Percentiles rank a stretch among this genome's conserved stretches.
Conservation (phyloP, 2,113 vertebrate genomes). For the Strix uralensis region DNA sequence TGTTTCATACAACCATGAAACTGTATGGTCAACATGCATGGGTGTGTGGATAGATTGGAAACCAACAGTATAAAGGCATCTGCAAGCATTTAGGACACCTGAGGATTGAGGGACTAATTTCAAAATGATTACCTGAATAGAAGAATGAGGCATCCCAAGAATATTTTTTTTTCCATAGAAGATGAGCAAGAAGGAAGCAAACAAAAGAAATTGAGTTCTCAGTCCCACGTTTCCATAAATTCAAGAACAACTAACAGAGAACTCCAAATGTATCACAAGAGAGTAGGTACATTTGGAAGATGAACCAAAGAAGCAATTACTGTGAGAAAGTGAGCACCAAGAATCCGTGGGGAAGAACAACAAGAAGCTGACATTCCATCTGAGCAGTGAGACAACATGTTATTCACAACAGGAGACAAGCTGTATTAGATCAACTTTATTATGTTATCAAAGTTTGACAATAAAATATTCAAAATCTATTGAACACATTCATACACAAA, state of each 20-base stretch:
- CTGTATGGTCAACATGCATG: neutral
- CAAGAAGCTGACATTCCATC: neutral
- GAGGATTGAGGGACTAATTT: neutral
- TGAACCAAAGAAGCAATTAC: neutral
- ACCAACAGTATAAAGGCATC: neutral
- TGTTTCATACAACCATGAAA: neutral
- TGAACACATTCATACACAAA: conserved; percentile 44
- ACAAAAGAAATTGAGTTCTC: neutral
- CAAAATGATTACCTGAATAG: neutral
- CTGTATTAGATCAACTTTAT: conserved; percentile 66
- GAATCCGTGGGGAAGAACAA: neutral
- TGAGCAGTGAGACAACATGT: neutral
- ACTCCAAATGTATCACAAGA: neutral
- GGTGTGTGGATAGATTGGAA: neutral
- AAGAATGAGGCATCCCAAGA: neutral
- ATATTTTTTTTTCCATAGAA: accelerated
- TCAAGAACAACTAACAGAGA: neutral
- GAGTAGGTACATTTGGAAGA: neutral
- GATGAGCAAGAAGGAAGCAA: neutral
- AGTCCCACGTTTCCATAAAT: neutral
- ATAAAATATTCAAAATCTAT: conserved; percentile 60
- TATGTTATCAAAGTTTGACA: conserved; percentile 68
- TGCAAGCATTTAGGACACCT: neutral
- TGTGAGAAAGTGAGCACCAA: neutral
- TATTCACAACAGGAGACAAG: neutral